Percentiles rank a stretch among this genome's conserved stretches.
These are phyloP conservation scores for Dendrophyllia cribrosa DNA, from an alignment of 64 coral and sea anemone species.

Conservation along the genomic window DNA sequence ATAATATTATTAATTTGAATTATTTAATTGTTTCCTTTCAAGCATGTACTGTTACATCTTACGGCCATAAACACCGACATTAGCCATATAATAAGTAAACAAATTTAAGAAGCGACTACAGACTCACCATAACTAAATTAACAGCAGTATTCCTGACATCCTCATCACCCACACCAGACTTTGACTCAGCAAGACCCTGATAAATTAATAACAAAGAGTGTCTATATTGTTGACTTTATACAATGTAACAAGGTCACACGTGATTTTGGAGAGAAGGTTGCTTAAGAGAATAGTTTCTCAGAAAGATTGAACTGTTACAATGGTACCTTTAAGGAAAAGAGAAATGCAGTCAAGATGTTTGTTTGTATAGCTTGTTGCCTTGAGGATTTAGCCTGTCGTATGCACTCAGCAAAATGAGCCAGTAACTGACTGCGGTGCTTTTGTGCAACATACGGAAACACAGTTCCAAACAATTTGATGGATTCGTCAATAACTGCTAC, in stretches of 20 bases:
- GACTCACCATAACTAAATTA: constrained; percentile 94
- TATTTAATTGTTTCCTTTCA: too few relatives aligned
- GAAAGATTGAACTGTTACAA: neutral
- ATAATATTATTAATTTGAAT: too few relatives aligned
- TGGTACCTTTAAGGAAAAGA: constrained; percentile 85
- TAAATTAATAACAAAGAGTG: neutral
- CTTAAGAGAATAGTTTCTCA: too few relatives aligned
- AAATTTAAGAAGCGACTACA: neutral
- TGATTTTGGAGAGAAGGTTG: too few relatives aligned
- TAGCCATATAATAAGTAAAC: neutral
- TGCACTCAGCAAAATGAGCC: constrained; percentile 91
- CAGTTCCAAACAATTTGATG: constrained; percentile 91
- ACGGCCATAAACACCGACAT: too few relatives aligned
- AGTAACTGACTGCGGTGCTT: constrained; percentile 97
- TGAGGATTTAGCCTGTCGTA: constrained; percentile 90
- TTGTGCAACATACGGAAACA: constrained; percentile 90
- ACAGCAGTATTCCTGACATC: constrained; percentile 93
- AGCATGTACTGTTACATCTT: too few relatives aligned
- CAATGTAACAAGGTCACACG: too few relatives aligned
- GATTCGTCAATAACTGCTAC: constrained; percentile 97
- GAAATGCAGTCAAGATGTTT: constrained; percentile 96
- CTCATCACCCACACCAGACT: constrained; percentile 87
- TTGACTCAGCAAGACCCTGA: constrained; percentile 68
- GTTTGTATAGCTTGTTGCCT: constrained; percentile 96
- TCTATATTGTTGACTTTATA: too few relatives aligned